Conservation (phyloP, 2,113 vertebrate species). For the Cavia porcellus region DNA sequence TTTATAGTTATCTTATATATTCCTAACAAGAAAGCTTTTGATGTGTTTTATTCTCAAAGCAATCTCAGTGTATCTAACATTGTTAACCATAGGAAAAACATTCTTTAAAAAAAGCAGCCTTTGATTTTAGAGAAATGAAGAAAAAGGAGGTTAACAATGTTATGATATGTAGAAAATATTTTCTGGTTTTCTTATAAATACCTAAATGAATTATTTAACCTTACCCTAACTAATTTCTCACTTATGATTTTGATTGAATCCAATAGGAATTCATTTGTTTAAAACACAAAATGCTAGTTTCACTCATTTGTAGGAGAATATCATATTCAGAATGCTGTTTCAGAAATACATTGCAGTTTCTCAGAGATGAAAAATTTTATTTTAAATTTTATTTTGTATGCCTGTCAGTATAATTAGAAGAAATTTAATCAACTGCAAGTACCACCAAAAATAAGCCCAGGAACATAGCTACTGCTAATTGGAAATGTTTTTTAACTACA, state of each 20-base stretch:
- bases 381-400: slow-evolving; percentile 74
- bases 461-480: slow-evolving; percentile 60
- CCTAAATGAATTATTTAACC: not conserved
- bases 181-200: not conserved
- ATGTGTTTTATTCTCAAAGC: not conserved
- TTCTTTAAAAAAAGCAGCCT: not conserved
- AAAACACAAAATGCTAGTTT: slow-evolving; percentile 45
- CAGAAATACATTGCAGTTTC: slow-evolving; percentile 42
- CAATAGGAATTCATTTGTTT: slow-evolving; percentile 31
- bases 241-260: slow-evolving; percentile 13
- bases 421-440: slow-evolving; percentile 56
- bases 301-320: slow-evolving; percentile 35
- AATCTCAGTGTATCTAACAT: not conserved
- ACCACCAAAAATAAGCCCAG: not conserved
- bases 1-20: slow-evolving; percentile 16
- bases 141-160: not conserved
- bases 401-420: slow-evolving; percentile 67
- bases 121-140: not conserved
- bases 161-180: slow-evolving; percentile 27
- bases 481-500: slow-evolving; percentile 71
- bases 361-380: slow-evolving; percentile 66
- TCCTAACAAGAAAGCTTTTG: not conserved
- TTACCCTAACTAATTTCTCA: slow-evolving; percentile 54
- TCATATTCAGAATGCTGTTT: slow-evolving; percentile 56
- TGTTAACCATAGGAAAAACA: not conserved